phyloP scores from a whole-genome alignment of 2,113 vertebrate genomes.

The Holacanthus passer region DNA sequence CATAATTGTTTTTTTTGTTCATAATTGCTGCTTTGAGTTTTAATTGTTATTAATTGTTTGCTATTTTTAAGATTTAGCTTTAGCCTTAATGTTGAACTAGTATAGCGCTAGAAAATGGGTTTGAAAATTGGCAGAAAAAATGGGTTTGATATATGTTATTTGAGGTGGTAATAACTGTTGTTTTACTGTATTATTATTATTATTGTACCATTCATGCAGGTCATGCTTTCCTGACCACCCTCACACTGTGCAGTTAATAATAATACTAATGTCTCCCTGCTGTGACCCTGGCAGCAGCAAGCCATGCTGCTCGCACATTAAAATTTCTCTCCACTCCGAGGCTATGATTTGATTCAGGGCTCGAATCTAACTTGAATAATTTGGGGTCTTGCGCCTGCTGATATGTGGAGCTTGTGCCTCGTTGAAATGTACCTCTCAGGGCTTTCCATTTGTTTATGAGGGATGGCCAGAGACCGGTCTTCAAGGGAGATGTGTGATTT shows the following conservation, averaged over 20 bases:
- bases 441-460: constrained; percentile 51
- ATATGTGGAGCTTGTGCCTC: constrained; percentile 33
- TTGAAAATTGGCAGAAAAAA: constrained; percentile 25
- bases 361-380: constrained; percentile 62
- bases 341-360: constrained; percentile 55
- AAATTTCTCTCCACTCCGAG: constrained; percentile 25
- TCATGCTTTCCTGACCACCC: constrained; percentile 43
- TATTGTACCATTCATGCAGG: constrained; percentile 21
- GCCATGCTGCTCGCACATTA: constrained; percentile 34
- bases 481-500: constrained; percentile 41
- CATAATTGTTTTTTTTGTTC: not conserved
- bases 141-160: constrained; percentile 30
- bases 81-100: not conserved
- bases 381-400: constrained; percentile 48
- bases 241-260: constrained; percentile 54
- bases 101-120: not conserved
- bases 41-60: not conserved
- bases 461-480: constrained; percentile 31
- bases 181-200: constrained; percentile 22
- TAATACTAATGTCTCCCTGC: constrained; percentile 44
- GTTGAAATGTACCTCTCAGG: constrained; percentile 49
- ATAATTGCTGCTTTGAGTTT: not conserved
- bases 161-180: constrained; percentile 2
- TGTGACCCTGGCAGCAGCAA: constrained; percentile 45
- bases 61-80: not conserved